Evolutionary conservation across 1,140 invertebrate species (phyloP).

Genomic region (Drosophila nannoptera): DNA sequence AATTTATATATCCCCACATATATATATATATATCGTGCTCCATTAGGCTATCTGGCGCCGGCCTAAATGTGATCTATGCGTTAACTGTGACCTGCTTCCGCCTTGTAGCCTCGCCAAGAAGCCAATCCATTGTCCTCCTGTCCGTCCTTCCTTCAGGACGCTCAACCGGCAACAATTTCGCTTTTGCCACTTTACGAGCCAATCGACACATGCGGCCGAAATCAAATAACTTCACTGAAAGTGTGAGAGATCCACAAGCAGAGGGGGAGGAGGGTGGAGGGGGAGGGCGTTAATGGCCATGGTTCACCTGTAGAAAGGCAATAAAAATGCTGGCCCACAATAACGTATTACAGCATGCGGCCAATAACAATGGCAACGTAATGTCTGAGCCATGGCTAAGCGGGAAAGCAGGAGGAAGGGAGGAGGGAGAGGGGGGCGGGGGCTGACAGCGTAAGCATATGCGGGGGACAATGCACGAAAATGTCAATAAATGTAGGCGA

Average conservation of each 20-base stretch:
- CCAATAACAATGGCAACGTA: conserved; percentile 51
- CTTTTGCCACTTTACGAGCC: conserved; percentile 48
- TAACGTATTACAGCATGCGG: conserved; percentile 63
- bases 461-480: conserved; percentile 54
- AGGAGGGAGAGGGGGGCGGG: background rate
- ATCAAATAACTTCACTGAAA: conserved; percentile 64
- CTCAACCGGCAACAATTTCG: conserved; percentile 33
- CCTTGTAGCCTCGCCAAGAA: no score
- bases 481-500: conserved; percentile 59
- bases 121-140: no score
- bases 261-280: background rate
- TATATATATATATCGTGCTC: conserved; percentile 7
- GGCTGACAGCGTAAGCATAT: conserved; percentile 10
- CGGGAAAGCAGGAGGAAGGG: no score
- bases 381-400: background rate
- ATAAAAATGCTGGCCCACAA: conserved; percentile 62
- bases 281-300: conserved; percentile 47
- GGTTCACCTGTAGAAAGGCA: conserved; percentile 55
- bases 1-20: no score
- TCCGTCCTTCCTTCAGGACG: no score
- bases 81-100: background rate
- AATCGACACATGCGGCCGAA: conserved; percentile 51
- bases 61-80: conserved; percentile 44
- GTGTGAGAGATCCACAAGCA: conserved; percentile 15
- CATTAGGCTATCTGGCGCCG: conserved; percentile 41